Base-by-base conservation (phyloP, 1,140 invertebrate species). In the Epicauta chinensis region DNA sequence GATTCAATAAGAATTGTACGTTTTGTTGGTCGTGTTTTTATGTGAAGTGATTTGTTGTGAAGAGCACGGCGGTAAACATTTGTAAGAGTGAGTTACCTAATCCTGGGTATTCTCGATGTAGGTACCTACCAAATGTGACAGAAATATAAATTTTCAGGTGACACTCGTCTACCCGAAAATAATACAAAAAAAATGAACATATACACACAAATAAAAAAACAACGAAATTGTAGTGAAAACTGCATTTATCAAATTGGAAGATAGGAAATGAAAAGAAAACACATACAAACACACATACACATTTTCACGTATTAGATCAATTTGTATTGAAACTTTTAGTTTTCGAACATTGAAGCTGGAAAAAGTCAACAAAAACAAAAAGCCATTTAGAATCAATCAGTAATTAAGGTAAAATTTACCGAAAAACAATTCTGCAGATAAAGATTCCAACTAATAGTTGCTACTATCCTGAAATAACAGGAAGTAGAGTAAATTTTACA, bases 81-180 rank as follows among this genome's bases (percentile, higher is more conserved):
- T 47, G 45, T 34, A 47, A 37, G 45, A 47, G 45, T 47, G 45
- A 47, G 45, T 49, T 49, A 39, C 36, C 46, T 49, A 49, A 49
- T 49, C 46, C 36, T 36, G 31, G 38, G 46, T 49, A 40, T 38
- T 38, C 23, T 49, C 46, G 46, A 49, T 49, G 46, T 49, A 49
- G 36, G 37, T 49, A 39, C 46, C 46, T 38, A 40, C 46, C 35
- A 31, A 39, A 49, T 49, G 35, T 49, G 46, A 49, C 46, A 49
- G 46, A 39, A 49, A 49, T 36, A 49, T 49, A 49, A 49, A 49
- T 49, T 49, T 49, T 39, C 46, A 49, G 46, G 46, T 49, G 46
- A 49, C 46, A 49, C 36, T 40, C 46, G 46, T 49, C 46, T 47
- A 47, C 45, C 4, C 23, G 23, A 23, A 23, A 23, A 12, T n/a